A percentile compares a stretch with the other conserved stretches of the same genome.
Conservation (phyloP, 2,888 invertebrate species). For the Drosophila infuscata region DNA sequence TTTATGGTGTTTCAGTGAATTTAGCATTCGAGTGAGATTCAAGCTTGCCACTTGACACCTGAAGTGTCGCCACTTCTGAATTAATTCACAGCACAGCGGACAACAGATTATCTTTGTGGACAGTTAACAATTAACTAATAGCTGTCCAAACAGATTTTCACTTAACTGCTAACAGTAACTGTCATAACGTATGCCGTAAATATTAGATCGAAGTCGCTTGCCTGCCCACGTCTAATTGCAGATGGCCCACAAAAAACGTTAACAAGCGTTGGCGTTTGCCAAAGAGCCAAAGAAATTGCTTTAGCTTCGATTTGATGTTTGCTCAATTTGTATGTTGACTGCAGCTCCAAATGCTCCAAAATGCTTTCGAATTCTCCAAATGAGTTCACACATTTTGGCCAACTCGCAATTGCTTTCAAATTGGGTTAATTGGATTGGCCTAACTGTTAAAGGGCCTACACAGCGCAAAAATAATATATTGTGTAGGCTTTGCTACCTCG, state of each 20-base stretch:
- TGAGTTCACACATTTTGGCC: constrained; percentile 38
- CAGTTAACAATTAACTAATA: constrained; percentile 50
- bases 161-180: constrained; percentile 24
- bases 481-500: constrained; percentile 43
- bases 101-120: constrained; percentile 1
- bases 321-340: constrained; percentile 59
- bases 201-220: constrained; percentile 28
- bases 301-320: constrained; percentile 62
- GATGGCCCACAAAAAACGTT: constrained; percentile 50
- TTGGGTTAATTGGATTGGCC: constrained; percentile 74
- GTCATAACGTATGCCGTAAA: constrained; percentile 34
- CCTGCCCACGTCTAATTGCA: constrained; percentile 67
- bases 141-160: constrained; percentile 23
- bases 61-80: constrained; percentile 48
- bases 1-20: constrained; percentile 34
- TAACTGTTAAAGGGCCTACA: constrained; percentile 56
- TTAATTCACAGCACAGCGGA: constrained; percentile 29
- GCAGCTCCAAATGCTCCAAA: constrained; percentile 34
- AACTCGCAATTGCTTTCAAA: constrained; percentile 56
- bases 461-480: constrained; percentile 20
- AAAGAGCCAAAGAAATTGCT: constrained; percentile 51
- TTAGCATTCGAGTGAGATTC: constrained; percentile 25
- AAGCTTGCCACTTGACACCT: constrained; percentile 63
- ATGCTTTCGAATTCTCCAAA: constrained; percentile 51
- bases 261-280: constrained; percentile 57